phyloP scores from a whole-genome alignment of 2,797 vertebrate genomes.

The Vultur gryphus region DNA sequence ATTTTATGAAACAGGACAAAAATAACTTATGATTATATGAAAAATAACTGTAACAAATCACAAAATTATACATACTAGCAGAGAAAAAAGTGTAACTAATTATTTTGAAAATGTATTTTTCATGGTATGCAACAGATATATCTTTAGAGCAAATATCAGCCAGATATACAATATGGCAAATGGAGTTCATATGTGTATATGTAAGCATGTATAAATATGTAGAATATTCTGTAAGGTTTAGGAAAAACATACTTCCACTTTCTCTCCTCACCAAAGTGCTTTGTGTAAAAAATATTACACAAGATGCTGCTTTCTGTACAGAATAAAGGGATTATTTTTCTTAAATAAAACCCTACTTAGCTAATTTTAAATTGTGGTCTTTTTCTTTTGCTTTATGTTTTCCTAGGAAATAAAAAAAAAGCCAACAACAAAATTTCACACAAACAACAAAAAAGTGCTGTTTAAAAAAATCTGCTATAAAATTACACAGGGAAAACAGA shows the following conservation, averaged over 20 bases:
- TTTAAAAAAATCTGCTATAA: conserved; percentile 52
- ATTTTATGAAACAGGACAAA: conserved; percentile 72
- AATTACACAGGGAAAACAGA: conserved; percentile 34
- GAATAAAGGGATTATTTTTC: conserved; percentile 43
- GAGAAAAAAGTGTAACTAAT: conserved; percentile 67
- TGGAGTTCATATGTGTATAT: conserved; percentile 66
- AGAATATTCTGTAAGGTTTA: conserved; percentile 69
- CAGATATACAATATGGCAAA: conserved; percentile 68
- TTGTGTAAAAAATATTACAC: conserved; percentile 75
- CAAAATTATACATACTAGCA: conserved; percentile 74
- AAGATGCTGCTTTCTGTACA: conserved; percentile 67
- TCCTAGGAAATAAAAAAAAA: neutral
- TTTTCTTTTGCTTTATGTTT: conserved; percentile 26
- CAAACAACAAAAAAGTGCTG: conserved; percentile 62
- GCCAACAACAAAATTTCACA: conserved; percentile 28
- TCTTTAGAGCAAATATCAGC: conserved; percentile 65
- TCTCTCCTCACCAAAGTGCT: conserved; percentile 71
- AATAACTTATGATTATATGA: conserved; percentile 79
- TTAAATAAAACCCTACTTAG: conserved; percentile 22
- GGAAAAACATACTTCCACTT: conserved; percentile 69
- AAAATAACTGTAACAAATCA: conserved; percentile 78
- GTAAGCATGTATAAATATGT: conserved; percentile 69
- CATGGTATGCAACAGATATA: conserved; percentile 61
- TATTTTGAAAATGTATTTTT: conserved; percentile 65
- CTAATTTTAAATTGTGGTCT: conserved; percentile 31